Conservation (phyloP, 2,888 invertebrate species). For the Chymomyza procnemis region DNA sequence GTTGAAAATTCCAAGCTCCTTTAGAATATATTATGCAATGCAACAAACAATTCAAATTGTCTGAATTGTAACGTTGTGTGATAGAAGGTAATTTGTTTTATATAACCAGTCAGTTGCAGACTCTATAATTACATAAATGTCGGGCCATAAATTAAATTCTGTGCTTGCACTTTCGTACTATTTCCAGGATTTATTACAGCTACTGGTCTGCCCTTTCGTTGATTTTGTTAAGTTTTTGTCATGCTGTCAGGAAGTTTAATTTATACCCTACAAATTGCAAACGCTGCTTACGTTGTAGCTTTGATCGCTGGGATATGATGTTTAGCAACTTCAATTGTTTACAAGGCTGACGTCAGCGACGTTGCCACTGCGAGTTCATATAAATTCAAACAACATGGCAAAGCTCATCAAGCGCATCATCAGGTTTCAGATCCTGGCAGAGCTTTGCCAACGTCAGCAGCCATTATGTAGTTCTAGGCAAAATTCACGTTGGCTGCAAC, state of each 20-base stretch:
- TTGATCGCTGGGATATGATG: slow-evolving; percentile 32
- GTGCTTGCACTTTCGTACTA: slow-evolving; percentile 8
- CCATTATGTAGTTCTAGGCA: neutral
- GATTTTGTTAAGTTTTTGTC: slow-evolving; percentile 8
- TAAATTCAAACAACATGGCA: slow-evolving; percentile 64
- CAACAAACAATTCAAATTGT: too few species aligned
- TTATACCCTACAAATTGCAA: slow-evolving; percentile 8
- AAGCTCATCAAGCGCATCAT: slow-evolving; percentile 65
- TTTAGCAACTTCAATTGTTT: neutral
- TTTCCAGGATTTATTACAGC: slow-evolving; percentile 26
- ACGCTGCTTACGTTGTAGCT: neutral
- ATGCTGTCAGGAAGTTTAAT: slow-evolving; percentile 46
- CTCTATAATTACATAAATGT: slow-evolving; percentile 15
- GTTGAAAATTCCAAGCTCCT: too few species aligned
- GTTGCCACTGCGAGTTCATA: slow-evolving; percentile 25
- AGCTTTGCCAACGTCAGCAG: slow-evolving; percentile 37
- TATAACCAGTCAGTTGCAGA: neutral
- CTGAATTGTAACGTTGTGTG: too few species aligned
- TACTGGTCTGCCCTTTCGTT: slow-evolving; percentile 14
- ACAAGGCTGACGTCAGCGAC: neutral
- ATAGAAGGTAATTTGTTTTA: neutral
- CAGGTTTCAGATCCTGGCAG: slow-evolving; percentile 51
- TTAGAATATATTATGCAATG: too few species aligned
- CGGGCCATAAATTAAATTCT: slow-evolving; percentile 18
- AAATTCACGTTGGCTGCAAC: slow-evolving; percentile 40